These are phyloP conservation scores for Vombatus ursinus DNA, from an alignment of 2,113 vertebrate species.

Conservation along the genomic window DNA sequence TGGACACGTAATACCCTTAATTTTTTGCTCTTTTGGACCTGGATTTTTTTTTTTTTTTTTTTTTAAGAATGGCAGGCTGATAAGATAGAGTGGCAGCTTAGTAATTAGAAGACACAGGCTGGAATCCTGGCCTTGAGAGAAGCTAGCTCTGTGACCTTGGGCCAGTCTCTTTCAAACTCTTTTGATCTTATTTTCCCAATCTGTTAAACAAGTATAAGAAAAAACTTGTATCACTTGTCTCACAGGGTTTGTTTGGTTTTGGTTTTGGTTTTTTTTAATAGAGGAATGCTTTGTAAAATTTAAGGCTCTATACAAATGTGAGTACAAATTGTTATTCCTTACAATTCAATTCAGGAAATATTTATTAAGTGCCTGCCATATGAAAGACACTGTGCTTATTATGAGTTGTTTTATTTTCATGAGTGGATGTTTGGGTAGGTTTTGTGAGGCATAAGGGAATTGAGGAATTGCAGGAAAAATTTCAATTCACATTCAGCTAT, in stretches of 20 bases:
- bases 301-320: background rate
- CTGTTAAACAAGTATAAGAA: background rate
- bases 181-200: background rate
- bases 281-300: background rate
- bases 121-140: background rate
- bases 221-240: background rate
- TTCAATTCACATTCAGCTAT: background rate
- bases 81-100: background rate
- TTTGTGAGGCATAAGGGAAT: background rate
- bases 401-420: conserved; percentile 6
- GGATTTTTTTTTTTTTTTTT: background rate
- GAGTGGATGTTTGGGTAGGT: background rate
- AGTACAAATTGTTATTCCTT: background rate
- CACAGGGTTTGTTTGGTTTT: background rate
- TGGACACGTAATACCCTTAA: background rate
- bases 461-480: background rate
- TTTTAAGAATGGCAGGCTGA: background rate
- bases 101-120: background rate
- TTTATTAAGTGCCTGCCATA: background rate
- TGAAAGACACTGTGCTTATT: background rate
- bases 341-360: background rate
- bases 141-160: background rate
- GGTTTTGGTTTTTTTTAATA: background rate
- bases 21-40: background rate
- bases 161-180: background rate